Percentiles rank a stretch among this genome's conserved stretches.
Evolutionary conservation across 2,113 vertebrate genomes (phyloP).

Genomic region (Nannobrachium achirus): DNA sequence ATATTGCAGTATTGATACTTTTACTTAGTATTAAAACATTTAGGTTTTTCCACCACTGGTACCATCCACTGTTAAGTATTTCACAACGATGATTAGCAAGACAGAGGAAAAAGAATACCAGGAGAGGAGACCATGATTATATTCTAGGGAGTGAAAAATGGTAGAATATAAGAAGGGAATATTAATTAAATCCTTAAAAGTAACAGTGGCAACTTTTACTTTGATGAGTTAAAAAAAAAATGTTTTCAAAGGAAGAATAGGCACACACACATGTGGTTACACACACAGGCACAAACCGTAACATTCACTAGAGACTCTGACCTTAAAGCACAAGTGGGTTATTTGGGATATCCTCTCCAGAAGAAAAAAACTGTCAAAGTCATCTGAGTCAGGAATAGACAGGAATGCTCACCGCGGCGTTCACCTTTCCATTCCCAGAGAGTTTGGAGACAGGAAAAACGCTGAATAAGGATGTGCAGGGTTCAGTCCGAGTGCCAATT

Average conservation of each 20-base stretch:
- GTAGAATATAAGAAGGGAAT: not conserved
- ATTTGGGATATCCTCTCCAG: slow-evolving; percentile 3
- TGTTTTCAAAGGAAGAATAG: slow-evolving; percentile 24
- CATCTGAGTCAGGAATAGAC: not conserved
- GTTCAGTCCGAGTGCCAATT: not conserved
- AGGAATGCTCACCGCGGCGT: not conserved
- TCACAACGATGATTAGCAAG: too few species aligned
- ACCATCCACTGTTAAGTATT: too few species aligned
- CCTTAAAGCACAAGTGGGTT: slow-evolving; percentile 43
- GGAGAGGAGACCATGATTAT: not conserved
- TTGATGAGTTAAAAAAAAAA: slow-evolving; percentile 49
- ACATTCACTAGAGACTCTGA: slow-evolving; percentile 55
- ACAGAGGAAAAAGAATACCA: not conserved
- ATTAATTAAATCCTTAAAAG: not conserved
- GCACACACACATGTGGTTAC: slow-evolving; percentile 52
- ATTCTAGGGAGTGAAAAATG: not conserved
- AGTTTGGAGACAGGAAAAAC: not conserved
- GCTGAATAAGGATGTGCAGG: not conserved
- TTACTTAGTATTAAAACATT: too few species aligned
- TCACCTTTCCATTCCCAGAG: slow-evolving; percentile 7
- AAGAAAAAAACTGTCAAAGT: not conserved
- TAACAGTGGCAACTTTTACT: slow-evolving; percentile 16
- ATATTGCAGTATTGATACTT: too few species aligned
- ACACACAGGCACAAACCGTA: slow-evolving; percentile 61
- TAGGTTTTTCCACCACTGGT: too few species aligned